Evolutionary conservation across 2,888 invertebrate genomes (phyloP), one percentile per base, ranked within the genome.

Genomic region (Nudaria mundana): DNA sequence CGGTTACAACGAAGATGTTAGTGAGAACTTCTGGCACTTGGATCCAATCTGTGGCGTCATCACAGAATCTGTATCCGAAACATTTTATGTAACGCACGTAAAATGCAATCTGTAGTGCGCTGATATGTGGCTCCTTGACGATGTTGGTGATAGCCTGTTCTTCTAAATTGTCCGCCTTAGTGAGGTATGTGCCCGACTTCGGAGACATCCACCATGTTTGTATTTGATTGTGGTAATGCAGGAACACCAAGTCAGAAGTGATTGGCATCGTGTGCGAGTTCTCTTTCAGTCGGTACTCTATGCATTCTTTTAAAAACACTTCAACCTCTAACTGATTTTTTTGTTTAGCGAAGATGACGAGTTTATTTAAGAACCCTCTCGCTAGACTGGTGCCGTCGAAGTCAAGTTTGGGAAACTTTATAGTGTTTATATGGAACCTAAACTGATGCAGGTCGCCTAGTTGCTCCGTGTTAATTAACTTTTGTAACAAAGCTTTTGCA

Each of bases 191-290:
- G 0, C 1, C 37, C 10, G 10, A 37, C 22, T 33, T 40, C 18
- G 1, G 11, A 18, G 12, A 13, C 45, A 45, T 46, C 50, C 54
- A 57, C 58, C 58, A 57, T 20, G 37, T 51, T 32, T 51, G 50
- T 12, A 40, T 35, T 14, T 34, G 24, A n/a, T 35, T 18, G 11
- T 40, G 40, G 24, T 35, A 40, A 13, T 35, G 20, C 8, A 35
- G 20, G 15, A 30, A 29, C 12, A 40, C 25, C 4, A 18, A 13
- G 10, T 35, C 30, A 5, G 30, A 8, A 13, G 23, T 22, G 2
- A 28, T 23, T 20, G 18, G 10, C 16, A 20, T 8, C 10, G 15
- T 30, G 7, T 35, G 7, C 7, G 12, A 7, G 22, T 34, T 23
- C 0, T 3, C 4, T 3, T 5, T n/a, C 12, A 28, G 13, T 7